Conservation (phyloP, 2,113 vertebrate genomes). For the Serilophus lunatus region DNA sequence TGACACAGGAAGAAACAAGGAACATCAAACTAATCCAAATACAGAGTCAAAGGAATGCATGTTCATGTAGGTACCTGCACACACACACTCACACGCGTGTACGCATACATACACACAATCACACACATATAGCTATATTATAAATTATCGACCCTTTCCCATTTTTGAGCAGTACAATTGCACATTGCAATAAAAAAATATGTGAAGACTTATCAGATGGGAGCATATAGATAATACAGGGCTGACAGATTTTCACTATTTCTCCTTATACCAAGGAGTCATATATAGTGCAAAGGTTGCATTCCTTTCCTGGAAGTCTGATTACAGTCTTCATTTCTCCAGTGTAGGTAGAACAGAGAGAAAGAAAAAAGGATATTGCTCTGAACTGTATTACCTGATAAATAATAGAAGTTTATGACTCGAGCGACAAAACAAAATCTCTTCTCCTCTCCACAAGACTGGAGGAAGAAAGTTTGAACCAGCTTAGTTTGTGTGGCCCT, state of each 20-base stretch:
- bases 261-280: not conserved
- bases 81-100: rapidly evolving
- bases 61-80: rapidly evolving
- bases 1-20: not conserved
- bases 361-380: not conserved
- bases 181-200: not conserved
- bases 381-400: not conserved
- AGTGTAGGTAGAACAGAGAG: not conserved
- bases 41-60: not conserved
- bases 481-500: not conserved
- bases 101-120: rapidly evolving
- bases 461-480: not conserved
- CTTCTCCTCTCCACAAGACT: not conserved
- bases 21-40: not conserved
- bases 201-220: not conserved
- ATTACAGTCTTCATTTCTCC: not conserved
- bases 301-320: not conserved
- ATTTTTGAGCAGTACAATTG: not conserved
- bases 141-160: not conserved
- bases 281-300: not conserved
- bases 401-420: not conserved
- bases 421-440: not conserved
- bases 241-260: not conserved
- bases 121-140: not conserved
- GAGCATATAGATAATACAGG: not conserved